Evolutionary conservation across 2,797 vertebrate species (phyloP).

Genomic region (Merluccius polli): DNA sequence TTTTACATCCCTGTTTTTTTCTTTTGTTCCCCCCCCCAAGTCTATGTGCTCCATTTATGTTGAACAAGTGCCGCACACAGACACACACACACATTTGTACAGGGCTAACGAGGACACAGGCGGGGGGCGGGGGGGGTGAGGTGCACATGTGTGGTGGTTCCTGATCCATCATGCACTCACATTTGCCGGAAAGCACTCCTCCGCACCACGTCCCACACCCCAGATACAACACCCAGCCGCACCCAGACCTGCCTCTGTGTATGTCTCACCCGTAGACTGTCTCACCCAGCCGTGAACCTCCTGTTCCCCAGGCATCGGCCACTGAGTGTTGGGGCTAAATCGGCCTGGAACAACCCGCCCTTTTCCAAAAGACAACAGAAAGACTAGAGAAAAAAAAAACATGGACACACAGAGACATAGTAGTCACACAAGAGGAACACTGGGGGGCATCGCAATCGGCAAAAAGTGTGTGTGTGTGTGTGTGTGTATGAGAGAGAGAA

Average conservation of each 20-base stretch:
- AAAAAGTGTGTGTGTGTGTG: not conserved
- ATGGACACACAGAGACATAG: not conserved
- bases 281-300: not conserved
- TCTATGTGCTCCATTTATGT: not conserved
- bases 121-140: not conserved
- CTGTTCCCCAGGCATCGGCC: not conserved
- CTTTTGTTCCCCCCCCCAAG: not conserved
- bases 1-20: not conserved
- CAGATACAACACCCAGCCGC: not conserved
- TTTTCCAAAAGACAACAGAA: not conserved
- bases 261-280: not conserved
- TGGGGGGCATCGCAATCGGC: not conserved
- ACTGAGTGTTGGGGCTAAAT: not conserved
- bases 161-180: not conserved
- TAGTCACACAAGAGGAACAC: not conserved
- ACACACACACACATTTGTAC: conserved; percentile 12
- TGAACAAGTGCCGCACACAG: not conserved
- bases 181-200: not conserved
- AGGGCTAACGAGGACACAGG: not conserved
- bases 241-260: not conserved
- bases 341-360: not conserved
- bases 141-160: not conserved
- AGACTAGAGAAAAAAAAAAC: not conserved
- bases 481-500: not conserved
- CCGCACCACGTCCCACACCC: not conserved